Conservation (phyloP, 2,113 vertebrate genomes). For the Triplophysa rosa region DNA sequence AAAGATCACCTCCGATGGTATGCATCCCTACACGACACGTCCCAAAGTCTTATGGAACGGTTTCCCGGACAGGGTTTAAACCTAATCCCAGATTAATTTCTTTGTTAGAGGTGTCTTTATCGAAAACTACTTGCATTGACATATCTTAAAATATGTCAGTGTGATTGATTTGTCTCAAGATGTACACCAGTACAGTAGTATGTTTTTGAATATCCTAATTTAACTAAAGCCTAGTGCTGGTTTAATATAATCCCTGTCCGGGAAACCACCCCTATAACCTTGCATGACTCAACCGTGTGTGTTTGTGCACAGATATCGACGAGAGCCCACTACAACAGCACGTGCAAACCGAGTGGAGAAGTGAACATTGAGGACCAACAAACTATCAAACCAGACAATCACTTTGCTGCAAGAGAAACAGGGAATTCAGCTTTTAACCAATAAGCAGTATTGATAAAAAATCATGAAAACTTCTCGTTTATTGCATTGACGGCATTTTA, state of each 20-base stretch:
- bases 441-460: neutral
- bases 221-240: no score
- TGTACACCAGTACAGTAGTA: no score
- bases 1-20: slow-evolving; percentile 69
- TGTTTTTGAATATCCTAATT: no score
- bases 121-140: no score
- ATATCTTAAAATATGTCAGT: no score
- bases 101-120: no score
- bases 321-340: slow-evolving; percentile 67
- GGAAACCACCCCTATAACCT: neutral
- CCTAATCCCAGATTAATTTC: no score
- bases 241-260: no score
- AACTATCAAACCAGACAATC: neutral
- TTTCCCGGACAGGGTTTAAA: no score
- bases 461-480: neutral
- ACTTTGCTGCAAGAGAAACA: neutral
- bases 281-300: slow-evolving; percentile 1
- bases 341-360: slow-evolving; percentile 71
- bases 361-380: slow-evolving; percentile 61
- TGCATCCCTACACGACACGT: slow-evolving; percentile 4
- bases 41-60: neutral
- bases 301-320: slow-evolving; percentile 52
- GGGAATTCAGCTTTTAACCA: neutral
- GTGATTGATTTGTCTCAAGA: no score
- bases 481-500: neutral